Base-by-base conservation (phyloP, 2,113 vertebrate genomes). In the Himantopus leucocephalus region DNA sequence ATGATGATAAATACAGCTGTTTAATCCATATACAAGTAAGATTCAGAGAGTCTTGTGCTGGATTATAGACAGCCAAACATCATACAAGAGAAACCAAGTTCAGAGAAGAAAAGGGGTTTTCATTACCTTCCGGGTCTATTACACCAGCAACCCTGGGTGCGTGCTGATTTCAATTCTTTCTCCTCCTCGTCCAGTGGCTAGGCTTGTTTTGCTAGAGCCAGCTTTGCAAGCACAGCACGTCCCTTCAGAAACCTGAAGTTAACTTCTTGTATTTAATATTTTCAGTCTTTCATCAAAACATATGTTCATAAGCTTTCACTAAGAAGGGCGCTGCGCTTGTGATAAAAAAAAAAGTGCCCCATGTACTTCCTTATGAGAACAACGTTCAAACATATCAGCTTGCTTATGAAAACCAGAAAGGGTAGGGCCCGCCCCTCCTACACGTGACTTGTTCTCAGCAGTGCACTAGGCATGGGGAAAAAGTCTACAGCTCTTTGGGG, bases 361-460 rank as follows among this genome's bases (percentile, higher is more conserved):
- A 2, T 48, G 73, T 66, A 76, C 74, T 85, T 93, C 94, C 91
- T 90, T 45, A 41, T n/a, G 74, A 79, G 93, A 74, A 71, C 55
- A 75, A 74, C 0, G n/a, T 90, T 88, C 81, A 48, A 85, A 55
- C 47, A n/a, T 24, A 9, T 34, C 71, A 75, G 62, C 32, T 85
- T 10, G 1, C 35, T 81, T 58, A 83, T 32, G 20, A 47, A 68
- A 58, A 53, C 50, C 50, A 71, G 52, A 59, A 55, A 53, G 60
- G 50, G 55, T 27, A 87, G 45, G 56, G n/a, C 56, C 2, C 0
- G 56, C 35, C 78, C 83, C n/a, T 34, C 5, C 43, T 1, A 0
- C 83, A 71, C 14, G 13, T 91, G 87, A 91, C 68, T 58, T 52
- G 6, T 41, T 50, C 66, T 79, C 55, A 64, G 66, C n/a, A 64